These are phyloP conservation scores for Hemiscyllium ocellatum DNA, from an alignment of 2,113 vertebrate species.

Conservation along the genomic window DNA sequence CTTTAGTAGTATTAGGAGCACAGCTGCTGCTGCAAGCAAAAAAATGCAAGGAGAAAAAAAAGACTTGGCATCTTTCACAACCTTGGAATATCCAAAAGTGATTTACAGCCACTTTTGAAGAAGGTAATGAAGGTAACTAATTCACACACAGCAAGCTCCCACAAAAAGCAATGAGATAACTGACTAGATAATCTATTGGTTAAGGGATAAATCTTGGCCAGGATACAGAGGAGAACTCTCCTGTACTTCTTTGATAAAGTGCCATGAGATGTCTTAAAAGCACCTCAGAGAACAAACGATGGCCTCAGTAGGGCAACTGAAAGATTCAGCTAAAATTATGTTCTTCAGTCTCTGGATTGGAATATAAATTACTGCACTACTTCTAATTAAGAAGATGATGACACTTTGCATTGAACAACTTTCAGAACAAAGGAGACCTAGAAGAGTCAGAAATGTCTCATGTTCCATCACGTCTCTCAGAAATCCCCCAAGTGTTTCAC, in stretches of 20 bases:
- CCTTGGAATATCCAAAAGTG: neutral
- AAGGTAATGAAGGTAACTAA: neutral
- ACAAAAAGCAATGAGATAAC: neutral
- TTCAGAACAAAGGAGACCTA: no score
- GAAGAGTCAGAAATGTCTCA: no score
- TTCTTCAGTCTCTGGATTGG: no score
- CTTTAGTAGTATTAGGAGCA: neutral
- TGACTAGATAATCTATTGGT: neutral
- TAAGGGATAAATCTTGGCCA: neutral
- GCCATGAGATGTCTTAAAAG: neutral
- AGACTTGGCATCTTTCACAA: neutral
- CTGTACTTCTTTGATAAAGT: neutral
- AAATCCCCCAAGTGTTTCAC: no score
- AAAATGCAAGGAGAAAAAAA: neutral
- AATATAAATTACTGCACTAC: no score
- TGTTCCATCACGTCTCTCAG: no score
- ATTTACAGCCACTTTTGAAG: neutral
- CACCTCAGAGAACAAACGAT: neutral
- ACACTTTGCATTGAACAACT: no score
- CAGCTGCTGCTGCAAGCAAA: neutral
- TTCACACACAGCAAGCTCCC: neutral
- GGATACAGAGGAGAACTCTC: neutral
- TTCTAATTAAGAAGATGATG: no score
- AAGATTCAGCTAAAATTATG: no score
- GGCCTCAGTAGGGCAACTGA: neutral